A percentile compares a stretch with the other conserved stretches of the same genome.
These are phyloP conservation scores for Dasypus novemcinctus DNA, from an alignment of 2,113 vertebrate species.

Conservation along the genomic window DNA sequence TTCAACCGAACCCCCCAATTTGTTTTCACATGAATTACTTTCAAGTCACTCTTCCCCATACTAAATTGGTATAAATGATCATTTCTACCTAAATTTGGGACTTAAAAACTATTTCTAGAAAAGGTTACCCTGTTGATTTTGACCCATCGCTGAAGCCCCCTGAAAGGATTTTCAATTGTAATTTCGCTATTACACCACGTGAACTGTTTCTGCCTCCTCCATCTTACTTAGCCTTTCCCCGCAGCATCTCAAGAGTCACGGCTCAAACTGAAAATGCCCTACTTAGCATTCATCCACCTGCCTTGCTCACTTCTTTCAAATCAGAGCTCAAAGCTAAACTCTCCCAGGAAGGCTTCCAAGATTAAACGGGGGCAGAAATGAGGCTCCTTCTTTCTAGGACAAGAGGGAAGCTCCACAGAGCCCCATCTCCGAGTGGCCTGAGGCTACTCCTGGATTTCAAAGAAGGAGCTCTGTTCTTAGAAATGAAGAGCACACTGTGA, in stretches of 20 bases:
- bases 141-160: not conserved
- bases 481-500: slow-evolving; percentile 1
- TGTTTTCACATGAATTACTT: not conserved
- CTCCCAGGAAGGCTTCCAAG: slow-evolving; percentile 76
- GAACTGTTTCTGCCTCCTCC: slow-evolving; percentile 55
- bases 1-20: not conserved
- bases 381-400: slow-evolving; percentile 63
- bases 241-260: slow-evolving; percentile 62
- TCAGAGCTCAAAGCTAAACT: slow-evolving; percentile 72
- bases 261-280: slow-evolving; percentile 72
- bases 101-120: not conserved
- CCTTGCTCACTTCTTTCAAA: slow-evolving; percentile 57
- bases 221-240: slow-evolving; percentile 28
- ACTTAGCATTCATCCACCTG: slow-evolving; percentile 73
- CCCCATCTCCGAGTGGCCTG: slow-evolving; percentile 29
- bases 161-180: not conserved
- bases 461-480: slow-evolving; percentile 48
- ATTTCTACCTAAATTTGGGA: slow-evolving; percentile 5
- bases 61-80: not conserved
- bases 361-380: slow-evolving; percentile 67
- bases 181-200: slow-evolving; percentile 21
- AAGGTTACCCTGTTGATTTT: not conserved
- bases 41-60: not conserved
- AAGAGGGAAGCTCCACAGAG: slow-evolving; percentile 32
- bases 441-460: slow-evolving; percentile 61